Base-by-base conservation (phyloP, 2,113 vertebrate species). In the Epinephelus fuscoguttatus region DNA sequence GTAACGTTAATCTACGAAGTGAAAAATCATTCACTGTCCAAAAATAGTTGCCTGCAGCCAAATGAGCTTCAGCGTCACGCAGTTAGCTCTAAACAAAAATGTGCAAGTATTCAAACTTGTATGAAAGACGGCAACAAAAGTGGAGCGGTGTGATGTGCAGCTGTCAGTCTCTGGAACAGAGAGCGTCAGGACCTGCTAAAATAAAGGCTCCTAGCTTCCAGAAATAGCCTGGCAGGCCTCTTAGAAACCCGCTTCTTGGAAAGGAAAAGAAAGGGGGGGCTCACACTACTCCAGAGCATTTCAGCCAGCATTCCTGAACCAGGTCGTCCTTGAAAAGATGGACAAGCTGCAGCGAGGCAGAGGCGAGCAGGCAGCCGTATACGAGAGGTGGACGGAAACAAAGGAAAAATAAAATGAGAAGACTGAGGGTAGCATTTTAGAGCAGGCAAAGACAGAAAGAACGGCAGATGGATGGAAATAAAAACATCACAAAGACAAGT, bases 321-420 rank as follows among this genome's bases (percentile, higher is more conserved):
- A 25, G 57, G 64, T 66, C 50, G 78, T 82, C 83, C 87, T 92
- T 85, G 52, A 85, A 79, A 84, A 88, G 62, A 88, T 30, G 66
- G 70, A 82, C 59, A 62, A 40, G 74, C 78, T 33, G 56, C 68
- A 68, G 69, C 14, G 52, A 86, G 70, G 78, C 42, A 53, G 64
- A 82, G 78, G 79, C 75, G 42, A 66, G 82, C 49, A 40, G 30
- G 62, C 57, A 55, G 66, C 66, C 10, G 52, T 37, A 40, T 37
- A 68, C 49, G 23, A 80, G 69, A 78, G 62, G 71, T 17, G 47
- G 78, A 81, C 52, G 80, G 45, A 78, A 76, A 64, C 4, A 30
- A 27, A 55, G 19, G 69, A 50, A 66, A 68, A 4, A 62, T 13
- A 42, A 33, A 42, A 70, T 18, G 53, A 86, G 68, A 30, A 80